phyloP scores from a whole-genome alignment of 2,888 invertebrate genomes.

The Synanthedon andrenaeformis region DNA sequence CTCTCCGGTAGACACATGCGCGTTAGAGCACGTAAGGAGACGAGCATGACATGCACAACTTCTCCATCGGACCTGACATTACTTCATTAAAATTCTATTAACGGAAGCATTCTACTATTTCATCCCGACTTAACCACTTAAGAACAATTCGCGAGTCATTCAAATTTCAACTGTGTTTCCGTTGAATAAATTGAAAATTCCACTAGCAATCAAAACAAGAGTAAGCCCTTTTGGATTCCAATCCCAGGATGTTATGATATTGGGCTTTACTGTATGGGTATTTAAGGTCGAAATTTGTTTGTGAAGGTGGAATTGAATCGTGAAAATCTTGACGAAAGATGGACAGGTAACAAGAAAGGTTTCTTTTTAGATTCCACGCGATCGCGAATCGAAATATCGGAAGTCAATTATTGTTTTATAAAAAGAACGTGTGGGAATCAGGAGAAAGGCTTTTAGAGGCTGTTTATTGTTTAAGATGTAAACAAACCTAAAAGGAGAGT shows the following conservation, averaged over 20 bases:
- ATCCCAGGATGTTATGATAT: neutral
- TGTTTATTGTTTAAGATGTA: constrained; percentile 15
- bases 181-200: neutral
- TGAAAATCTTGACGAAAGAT: constrained; percentile 31
- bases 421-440: constrained; percentile 13
- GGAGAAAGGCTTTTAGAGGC: constrained; percentile 22
- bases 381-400: constrained; percentile 41
- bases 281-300: constrained; percentile 9
- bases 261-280: neutral
- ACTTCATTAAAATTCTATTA: constrained; percentile 71
- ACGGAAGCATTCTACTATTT: constrained; percentile 23
- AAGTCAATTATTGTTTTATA: constrained; percentile 41
- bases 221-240: neutral
- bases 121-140: neutral
- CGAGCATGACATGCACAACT: constrained; percentile 66
- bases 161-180: neutral
- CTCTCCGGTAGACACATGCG: constrained; percentile 29
- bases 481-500: constrained; percentile 8
- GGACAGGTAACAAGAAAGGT: constrained; percentile 21
- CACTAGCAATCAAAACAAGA: neutral
- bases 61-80: constrained; percentile 54
- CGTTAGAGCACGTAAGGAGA: constrained; percentile 57
- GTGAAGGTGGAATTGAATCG: constrained; percentile 16
- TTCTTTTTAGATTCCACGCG: constrained; percentile 24
- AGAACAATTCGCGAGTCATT: neutral